Evolutionary conservation across 1,140 invertebrate species (phyloP), one percentile per base, ranked within the genome.

Genomic region (Drosophila neocordata): DNA sequence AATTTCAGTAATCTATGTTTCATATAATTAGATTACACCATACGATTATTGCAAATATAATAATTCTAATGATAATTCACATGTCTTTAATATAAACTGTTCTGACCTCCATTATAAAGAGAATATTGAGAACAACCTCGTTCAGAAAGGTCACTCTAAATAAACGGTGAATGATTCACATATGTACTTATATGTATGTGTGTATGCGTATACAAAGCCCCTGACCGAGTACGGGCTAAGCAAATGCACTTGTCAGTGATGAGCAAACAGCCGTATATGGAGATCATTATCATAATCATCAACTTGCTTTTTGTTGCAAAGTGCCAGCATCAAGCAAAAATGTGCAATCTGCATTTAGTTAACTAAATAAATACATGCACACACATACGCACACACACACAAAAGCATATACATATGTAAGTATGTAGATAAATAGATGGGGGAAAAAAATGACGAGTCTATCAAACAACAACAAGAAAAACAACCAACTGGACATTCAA

Each of bases 301-400:
- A 27, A 35, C 24, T 35, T 8, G 56, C 31, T 34, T 20, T 31
- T 37, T 27, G 38, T 24, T 60, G 35, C 72, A 15, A 75, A 75
- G 48, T 75, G 72, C 60, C 56, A 66, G 38, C 20, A 34, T 24
- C 18, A 69, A 65, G 65, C 66, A 65, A 52, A 76, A 76, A 76
- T 69, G 73, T 76, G 73, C 73, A 76, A 76, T 76, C 73, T 76
- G 65, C 73, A 76, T 76, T 76, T 69, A 76, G 73, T 76, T 76
- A 62, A 76, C 76, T 76, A 76, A 76, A 76, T 76, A 76, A 76
- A 76, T 24, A 56, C 51, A 48, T 20, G 9, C 41, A 48, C 8
- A 20, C 41, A 48, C 15, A 48, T 9, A 20, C 13, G 9, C 41
- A 44, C 41, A 44, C 41, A 44, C 6, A 18, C 13, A 44, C n/a